Evolutionary conservation across 2,797 vertebrate species (phyloP).

Genomic region (Crax fasciolata): DNA sequence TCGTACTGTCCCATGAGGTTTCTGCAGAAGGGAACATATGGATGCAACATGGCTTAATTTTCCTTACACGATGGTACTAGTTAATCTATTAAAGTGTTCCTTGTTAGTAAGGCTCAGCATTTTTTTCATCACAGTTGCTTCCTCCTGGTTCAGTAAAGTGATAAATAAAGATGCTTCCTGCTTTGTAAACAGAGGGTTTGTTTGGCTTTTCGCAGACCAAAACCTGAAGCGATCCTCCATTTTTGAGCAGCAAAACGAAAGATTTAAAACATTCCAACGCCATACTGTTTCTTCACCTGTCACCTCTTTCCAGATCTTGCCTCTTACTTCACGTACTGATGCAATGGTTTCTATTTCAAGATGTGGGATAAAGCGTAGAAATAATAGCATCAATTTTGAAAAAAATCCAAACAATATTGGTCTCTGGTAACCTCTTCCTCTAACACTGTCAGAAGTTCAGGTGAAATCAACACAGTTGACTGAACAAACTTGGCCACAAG

Average conservation of each 20-base stretch:
- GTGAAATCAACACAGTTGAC: slow-evolving; percentile 60
- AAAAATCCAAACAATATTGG: slow-evolving; percentile 63
- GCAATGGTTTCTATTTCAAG: slow-evolving; percentile 71
- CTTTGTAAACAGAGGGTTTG: slow-evolving; percentile 78
- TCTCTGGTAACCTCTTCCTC: slow-evolving; percentile 74
- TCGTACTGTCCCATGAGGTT: slow-evolving; percentile 77
- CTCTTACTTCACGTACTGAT: slow-evolving; percentile 62
- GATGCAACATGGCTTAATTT: slow-evolving; percentile 87
- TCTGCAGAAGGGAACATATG: slow-evolving; percentile 81
- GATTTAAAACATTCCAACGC: slow-evolving; percentile 74
- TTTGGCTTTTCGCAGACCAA: slow-evolving; percentile 74
- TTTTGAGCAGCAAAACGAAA: slow-evolving; percentile 78
- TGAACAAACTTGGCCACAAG: slow-evolving; percentile 73
- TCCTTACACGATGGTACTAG: slow-evolving; percentile 83
- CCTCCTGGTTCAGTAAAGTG: slow-evolving; percentile 81
- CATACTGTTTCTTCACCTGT: slow-evolving; percentile 63
- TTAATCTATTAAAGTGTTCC: slow-evolving; percentile 76
- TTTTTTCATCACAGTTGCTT: slow-evolving; percentile 79
- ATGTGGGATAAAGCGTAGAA: slow-evolving; percentile 73
- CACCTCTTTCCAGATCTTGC: slow-evolving; percentile 67
- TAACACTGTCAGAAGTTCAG: slow-evolving; percentile 71
- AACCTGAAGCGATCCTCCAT: slow-evolving; percentile 75
- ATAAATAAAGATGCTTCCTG: slow-evolving; percentile 78
- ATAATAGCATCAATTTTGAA: slow-evolving; percentile 69
- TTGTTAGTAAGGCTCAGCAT: slow-evolving; percentile 82